Evolutionary conservation across 2,797 vertebrate genomes (phyloP), one percentile per base, ranked within the genome.

Genomic region (Pseudomugil tenellus): DNA sequence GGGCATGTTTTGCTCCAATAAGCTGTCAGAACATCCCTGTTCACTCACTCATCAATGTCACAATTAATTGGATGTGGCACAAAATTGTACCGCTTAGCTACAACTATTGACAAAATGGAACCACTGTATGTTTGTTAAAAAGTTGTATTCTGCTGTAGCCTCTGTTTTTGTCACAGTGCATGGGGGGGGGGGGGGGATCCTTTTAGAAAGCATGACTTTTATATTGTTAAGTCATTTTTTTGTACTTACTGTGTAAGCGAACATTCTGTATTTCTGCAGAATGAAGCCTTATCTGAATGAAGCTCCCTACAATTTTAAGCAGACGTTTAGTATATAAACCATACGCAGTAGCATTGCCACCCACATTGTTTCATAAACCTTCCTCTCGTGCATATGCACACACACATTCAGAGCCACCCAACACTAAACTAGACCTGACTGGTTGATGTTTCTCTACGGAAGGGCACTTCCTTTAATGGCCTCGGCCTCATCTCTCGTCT

Each of bases 401-500:
- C 51, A 11, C 81, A 76, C 57, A 75, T 67, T 61, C 71, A 75
- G 59, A 74, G 77, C 79, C 81, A 80, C 75, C 83, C 76, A 87
- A 69, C 67, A 76, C 79, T 77, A 90, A 90, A 90, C 80, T 67
- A 70, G 81, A 91, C 72, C 70, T 88, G 84, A 81, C 83, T 87
- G 67, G 76, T 79, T 89, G 86, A 87, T 67, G 56, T 88, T 74
- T 86, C 71, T 89, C 72, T 73, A 64, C 34, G 16, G 76, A 77
- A 81, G 87, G 70, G 72, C 83, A 90, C 86, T 91, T 91, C 80
- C 83, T 76, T 87, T 90, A 91, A 90, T 89, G 88, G 80, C 81
- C 67, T 74, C 17, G 59, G 84, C 84, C 82, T 88, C 88, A 76
- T 90, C 85, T 85, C 82, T 85, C 79, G 79, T 84, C 84, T 90